Evolutionary conservation across 1,140 invertebrate species (phyloP).

Genomic region (Drosophila ogumai): DNA sequence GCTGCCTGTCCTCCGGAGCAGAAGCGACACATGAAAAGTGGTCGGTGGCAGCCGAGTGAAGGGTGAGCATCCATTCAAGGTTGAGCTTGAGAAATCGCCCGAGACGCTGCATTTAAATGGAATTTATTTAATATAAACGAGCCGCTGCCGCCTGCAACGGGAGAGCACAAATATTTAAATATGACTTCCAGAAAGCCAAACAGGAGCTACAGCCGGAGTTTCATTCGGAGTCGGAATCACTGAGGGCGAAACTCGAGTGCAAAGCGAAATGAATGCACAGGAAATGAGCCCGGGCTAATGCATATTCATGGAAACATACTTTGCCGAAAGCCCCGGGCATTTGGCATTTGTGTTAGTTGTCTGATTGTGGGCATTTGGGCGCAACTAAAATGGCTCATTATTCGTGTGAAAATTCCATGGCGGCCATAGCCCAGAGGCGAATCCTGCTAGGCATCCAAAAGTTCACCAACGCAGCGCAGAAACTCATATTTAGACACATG

Average conservation of each 20-base stretch:
- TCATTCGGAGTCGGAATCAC: not conserved
- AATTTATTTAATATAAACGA: slow-evolving; percentile 57
- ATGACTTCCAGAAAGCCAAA: slow-evolving; percentile 29
- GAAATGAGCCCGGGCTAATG: slow-evolving; percentile 43
- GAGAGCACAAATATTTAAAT: slow-evolving; percentile 42
- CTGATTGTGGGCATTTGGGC: slow-evolving; percentile 40
- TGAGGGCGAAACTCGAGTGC: slow-evolving; percentile 21
- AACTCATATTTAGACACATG: slow-evolving; percentile 4
- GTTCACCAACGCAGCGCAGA: not conserved
- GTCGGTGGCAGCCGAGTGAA: slow-evolving; percentile 1
- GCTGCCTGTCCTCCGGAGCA: slow-evolving; percentile 36
- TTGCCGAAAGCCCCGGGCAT: slow-evolving; percentile 13
- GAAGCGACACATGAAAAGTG: slow-evolving; percentile 44
- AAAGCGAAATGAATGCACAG: slow-evolving; percentile 37
- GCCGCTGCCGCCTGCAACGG: slow-evolving; percentile 14
- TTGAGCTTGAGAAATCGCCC: slow-evolving; percentile 53
- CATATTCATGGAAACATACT: slow-evolving; percentile 56
- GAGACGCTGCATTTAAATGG: slow-evolving; percentile 55
- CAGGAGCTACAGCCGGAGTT: not conserved
- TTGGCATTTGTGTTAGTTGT: slow-evolving; percentile 26
- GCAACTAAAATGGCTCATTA: slow-evolving; percentile 43
- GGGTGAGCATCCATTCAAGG: slow-evolving; percentile 44
- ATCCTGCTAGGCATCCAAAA: slow-evolving; percentile 9
- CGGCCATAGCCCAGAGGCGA: slow-evolving; percentile 2
- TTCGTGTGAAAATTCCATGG: slow-evolving; percentile 29